Evolutionary conservation across 2,797 vertebrate genomes (phyloP).

Genomic region (Novumbra hubbsi): DNA sequence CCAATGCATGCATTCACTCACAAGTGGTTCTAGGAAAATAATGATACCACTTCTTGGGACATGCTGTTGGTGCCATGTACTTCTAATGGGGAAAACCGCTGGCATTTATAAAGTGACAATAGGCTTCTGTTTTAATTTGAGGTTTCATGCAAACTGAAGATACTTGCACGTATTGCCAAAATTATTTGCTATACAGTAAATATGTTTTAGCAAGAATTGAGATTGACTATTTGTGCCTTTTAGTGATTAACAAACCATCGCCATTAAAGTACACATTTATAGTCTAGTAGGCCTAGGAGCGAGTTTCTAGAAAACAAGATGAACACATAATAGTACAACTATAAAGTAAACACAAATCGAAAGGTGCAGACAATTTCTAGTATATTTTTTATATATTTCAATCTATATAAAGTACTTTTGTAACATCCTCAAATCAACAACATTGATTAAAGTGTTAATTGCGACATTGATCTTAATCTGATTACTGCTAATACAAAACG

Average conservation of each 20-base stretch:
- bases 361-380: not conserved
- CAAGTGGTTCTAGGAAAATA: not conserved
- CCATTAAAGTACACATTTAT: not conserved
- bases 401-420: constrained; percentile 28
- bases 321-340: constrained; percentile 40
- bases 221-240: not conserved
- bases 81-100: too few relatives aligned
- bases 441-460: constrained; percentile 35
- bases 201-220: not conserved
- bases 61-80: not conserved
- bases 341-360: not conserved
- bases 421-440: constrained; percentile 36
- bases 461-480: constrained; percentile 20
- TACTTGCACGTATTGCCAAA: not conserved
- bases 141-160: not conserved
- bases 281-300: constrained; percentile 8
- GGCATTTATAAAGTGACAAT: not conserved
- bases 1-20: not conserved
- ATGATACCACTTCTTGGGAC: not conserved
- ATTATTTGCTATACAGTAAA: not conserved
- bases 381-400: not conserved
- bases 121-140: not conserved
- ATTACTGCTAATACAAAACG: constrained; percentile 35
- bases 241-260: not conserved
- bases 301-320: not conserved